phyloP scores from a whole-genome alignment of 1,140 invertebrate genomes.

The Drosophila novamexicana region DNA sequence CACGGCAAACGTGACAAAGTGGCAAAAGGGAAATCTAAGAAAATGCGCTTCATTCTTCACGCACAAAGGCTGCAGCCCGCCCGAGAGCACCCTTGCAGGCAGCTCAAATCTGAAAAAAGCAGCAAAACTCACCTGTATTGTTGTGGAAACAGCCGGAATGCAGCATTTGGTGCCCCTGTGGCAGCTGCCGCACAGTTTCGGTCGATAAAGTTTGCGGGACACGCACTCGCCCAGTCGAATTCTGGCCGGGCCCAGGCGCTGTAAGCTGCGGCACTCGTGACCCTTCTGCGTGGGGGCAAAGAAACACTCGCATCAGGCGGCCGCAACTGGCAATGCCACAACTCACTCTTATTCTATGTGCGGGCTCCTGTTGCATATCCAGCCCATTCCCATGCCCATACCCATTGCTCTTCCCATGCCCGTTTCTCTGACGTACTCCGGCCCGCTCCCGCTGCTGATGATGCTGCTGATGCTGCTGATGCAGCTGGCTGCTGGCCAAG shows the following conservation, averaged over 20 bases:
- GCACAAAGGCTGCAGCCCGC: background rate
- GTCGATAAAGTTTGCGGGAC: slow-evolving; percentile 87
- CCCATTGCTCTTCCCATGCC: background rate
- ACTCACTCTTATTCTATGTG: slow-evolving; percentile 83
- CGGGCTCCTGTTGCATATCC: slow-evolving; percentile 53
- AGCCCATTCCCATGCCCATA: background rate
- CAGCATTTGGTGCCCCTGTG: slow-evolving; percentile 85
- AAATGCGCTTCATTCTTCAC: background rate
- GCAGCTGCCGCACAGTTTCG: slow-evolving; percentile 88
- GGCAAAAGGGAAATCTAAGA: background rate
- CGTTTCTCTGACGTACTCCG: background rate
- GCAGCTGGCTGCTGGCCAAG: slow-evolving; percentile 37
- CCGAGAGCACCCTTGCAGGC: slow-evolving; percentile 21
- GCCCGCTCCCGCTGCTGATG: slow-evolving; percentile 22
- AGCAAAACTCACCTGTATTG: slow-evolving; percentile 85
- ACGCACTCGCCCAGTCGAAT: slow-evolving; percentile 87
- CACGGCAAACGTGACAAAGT: slow-evolving; percentile 8
- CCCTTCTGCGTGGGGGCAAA: slow-evolving; percentile 85
- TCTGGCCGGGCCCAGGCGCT: slow-evolving; percentile 85
- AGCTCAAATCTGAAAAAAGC: background rate
- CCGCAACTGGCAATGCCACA: slow-evolving; percentile 7
- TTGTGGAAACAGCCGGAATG: slow-evolving; percentile 86
- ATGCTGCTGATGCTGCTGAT: slow-evolving; percentile 42
- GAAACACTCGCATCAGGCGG: slow-evolving; percentile 6
- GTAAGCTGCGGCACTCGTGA: slow-evolving; percentile 88